A percentile compares a stretch with the other conserved stretches of the same genome.
Evolutionary conservation across 1,140 invertebrate species (phyloP).

Genomic region (Choristoneura fumiferana): DNA sequence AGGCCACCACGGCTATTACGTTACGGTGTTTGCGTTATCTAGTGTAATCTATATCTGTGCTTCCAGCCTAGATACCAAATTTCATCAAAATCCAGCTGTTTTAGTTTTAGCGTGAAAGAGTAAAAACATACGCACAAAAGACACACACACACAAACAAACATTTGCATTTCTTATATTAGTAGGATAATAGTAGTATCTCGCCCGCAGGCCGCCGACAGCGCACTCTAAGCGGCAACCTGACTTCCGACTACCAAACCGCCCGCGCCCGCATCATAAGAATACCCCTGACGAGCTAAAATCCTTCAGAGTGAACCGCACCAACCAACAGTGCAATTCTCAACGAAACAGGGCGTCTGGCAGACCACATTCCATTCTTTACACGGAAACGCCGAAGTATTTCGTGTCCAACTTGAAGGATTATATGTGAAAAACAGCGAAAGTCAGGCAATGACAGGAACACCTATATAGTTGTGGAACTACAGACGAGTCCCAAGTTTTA

Average conservation of each 20-base stretch:
- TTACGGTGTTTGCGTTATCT: too few species aligned
- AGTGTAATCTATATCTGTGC: too few species aligned
- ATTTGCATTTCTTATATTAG: too few species aligned
- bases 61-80: too few species aligned
- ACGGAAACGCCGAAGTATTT: constrained; percentile 91
- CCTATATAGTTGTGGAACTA: constrained; percentile 83
- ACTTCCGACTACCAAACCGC: constrained; percentile 74
- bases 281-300: constrained; percentile 83
- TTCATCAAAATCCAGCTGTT: too few species aligned
- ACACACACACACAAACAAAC: too few species aligned
- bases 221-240: constrained; percentile 77
- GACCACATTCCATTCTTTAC: constrained; percentile 91
- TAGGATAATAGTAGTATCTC: too few species aligned
- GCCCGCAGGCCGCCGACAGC: constrained; percentile 67
- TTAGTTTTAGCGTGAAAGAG: too few species aligned
- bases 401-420: constrained; percentile 81
- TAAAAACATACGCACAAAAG: too few species aligned
- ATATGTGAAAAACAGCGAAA: constrained; percentile 82
- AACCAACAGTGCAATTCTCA: constrained; percentile 85
- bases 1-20: too few species aligned
- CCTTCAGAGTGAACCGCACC: constrained; percentile 83
- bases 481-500: constrained; percentile 83
- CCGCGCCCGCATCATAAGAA: constrained; percentile 80
- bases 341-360: constrained; percentile 87
- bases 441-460: constrained; percentile 84